phyloP scores from a whole-genome alignment of 2,888 invertebrate genomes.

The Apamea monoglypha region DNA sequence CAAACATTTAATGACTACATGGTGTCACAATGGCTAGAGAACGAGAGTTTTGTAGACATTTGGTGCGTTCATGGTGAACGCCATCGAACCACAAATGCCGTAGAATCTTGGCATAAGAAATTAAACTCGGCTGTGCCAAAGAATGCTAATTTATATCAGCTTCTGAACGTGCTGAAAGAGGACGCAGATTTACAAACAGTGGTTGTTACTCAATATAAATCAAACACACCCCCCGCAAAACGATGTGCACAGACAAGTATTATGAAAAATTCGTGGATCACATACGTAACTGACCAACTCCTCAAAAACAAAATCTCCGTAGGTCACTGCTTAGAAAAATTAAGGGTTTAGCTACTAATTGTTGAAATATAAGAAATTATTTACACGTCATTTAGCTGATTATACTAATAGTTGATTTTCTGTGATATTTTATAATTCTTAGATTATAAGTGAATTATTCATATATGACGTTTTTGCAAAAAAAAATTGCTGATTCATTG shows the following conservation, averaged over 20 bases:
- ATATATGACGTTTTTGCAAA: slow-evolving; percentile 6
- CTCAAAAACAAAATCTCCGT: slow-evolving; percentile 13
- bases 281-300: slow-evolving; percentile 35
- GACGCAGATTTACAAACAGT: slow-evolving; percentile 45
- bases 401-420: slow-evolving; percentile 1
- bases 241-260: slow-evolving; percentile 20
- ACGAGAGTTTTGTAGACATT: slow-evolving; percentile 41
- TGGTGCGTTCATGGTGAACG: slow-evolving; percentile 38
- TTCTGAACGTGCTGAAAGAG: slow-evolving; percentile 60
- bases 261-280: slow-evolving; percentile 21
- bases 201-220: slow-evolving; percentile 25
- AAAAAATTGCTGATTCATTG: not conserved
- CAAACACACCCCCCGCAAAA: slow-evolving; percentile 30
- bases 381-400: slow-evolving; percentile 24
- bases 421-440: not conserved
- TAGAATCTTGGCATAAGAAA: slow-evolving; percentile 34
- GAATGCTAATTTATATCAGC: slow-evolving; percentile 70
- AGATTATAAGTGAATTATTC: slow-evolving; percentile 5
- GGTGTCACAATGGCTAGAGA: slow-evolving; percentile 40
- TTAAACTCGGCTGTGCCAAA: slow-evolving; percentile 63
- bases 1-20: slow-evolving; percentile 42
- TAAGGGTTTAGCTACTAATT: slow-evolving; percentile 37
- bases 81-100: slow-evolving; percentile 45
- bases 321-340: slow-evolving; percentile 32
- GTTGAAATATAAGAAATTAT: slow-evolving; percentile 22